These are phyloP conservation scores for Falco columbarius DNA, from an alignment of 2,797 vertebrate species.

Conservation along the genomic window DNA sequence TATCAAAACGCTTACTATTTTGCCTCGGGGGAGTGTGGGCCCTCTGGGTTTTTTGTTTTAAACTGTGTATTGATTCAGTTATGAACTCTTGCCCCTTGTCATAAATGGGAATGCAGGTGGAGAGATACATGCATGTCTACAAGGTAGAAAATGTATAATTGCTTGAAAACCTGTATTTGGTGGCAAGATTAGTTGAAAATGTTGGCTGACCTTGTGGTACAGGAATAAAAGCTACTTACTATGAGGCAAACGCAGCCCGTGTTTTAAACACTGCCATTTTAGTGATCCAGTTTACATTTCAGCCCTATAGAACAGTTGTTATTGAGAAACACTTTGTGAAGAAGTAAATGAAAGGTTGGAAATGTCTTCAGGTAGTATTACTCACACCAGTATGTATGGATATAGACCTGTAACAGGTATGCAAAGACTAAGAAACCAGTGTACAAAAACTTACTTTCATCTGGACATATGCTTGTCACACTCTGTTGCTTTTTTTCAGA, in stretches of 20 bases:
- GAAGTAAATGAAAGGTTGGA: not conserved
- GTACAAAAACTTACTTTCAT: not conserved
- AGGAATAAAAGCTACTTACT: not conserved
- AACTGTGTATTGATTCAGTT: not conserved
- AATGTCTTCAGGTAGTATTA: not conserved
- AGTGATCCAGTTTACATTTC: not conserved
- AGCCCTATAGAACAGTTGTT: not conserved
- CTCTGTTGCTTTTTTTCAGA: not conserved
- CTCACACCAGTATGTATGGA: rapidly evolving
- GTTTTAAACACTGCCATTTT: not conserved
- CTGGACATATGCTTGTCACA: not conserved
- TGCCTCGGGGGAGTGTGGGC: not conserved
- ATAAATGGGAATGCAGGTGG: not conserved
- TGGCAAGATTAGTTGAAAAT: not conserved
- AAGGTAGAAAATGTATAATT: not conserved
- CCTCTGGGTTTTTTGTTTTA: too few species aligned
- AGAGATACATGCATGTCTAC: rapidly evolving
- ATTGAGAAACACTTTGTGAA: not conserved
- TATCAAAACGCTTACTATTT: rapidly evolving
- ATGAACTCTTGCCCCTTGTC: not conserved
- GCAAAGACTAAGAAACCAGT: not conserved
- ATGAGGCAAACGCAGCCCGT: not conserved
- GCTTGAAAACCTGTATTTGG: not conserved
- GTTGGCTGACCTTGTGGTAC: not conserved
- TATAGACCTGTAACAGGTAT: not conserved